A percentile compares a stretch with the other conserved stretches of the same genome.
Evolutionary conservation across 2,113 vertebrate genomes (phyloP).

Genomic region (Heterotilapia buettikoferi): DNA sequence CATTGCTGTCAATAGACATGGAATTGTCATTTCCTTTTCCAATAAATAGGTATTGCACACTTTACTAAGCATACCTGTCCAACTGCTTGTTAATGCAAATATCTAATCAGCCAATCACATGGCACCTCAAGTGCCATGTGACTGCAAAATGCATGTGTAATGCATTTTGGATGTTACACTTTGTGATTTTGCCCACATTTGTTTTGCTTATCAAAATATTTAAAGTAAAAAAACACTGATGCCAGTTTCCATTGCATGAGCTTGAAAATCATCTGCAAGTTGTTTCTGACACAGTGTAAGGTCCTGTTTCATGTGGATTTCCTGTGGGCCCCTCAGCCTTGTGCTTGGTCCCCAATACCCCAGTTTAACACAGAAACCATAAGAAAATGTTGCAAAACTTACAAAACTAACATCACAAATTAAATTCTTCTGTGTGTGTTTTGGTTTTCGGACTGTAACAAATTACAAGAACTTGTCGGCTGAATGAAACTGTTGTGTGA

Average conservation of each 20-base stretch:
- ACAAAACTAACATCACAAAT: not conserved
- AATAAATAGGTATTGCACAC: not conserved
- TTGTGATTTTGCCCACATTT: not conserved
- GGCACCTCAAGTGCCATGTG: fast-evolving
- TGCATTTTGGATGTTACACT: not conserved
- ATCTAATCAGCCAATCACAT: not conserved
- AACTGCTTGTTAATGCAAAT: not conserved
- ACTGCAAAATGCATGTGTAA: not conserved
- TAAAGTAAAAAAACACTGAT: not conserved
- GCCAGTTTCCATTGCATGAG: not conserved
- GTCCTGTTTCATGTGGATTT: not conserved
- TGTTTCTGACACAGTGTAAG: not conserved
- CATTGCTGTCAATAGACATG: not conserved
- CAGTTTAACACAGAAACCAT: not conserved
- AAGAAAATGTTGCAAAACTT: not conserved
- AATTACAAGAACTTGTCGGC: not conserved
- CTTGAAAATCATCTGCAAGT: not conserved
- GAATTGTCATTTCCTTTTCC: not conserved
- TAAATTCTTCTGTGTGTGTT: not conserved
- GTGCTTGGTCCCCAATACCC: not conserved
- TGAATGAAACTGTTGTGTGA: not conserved
- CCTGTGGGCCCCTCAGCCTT: not conserved
- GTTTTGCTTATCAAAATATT: not conserved
- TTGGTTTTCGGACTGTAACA: not conserved
- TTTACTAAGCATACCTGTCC: not conserved